Evolutionary conservation across 2,888 invertebrate species (phyloP), one percentile per base, ranked within the genome.

Genomic region (Drosophila formosana): DNA sequence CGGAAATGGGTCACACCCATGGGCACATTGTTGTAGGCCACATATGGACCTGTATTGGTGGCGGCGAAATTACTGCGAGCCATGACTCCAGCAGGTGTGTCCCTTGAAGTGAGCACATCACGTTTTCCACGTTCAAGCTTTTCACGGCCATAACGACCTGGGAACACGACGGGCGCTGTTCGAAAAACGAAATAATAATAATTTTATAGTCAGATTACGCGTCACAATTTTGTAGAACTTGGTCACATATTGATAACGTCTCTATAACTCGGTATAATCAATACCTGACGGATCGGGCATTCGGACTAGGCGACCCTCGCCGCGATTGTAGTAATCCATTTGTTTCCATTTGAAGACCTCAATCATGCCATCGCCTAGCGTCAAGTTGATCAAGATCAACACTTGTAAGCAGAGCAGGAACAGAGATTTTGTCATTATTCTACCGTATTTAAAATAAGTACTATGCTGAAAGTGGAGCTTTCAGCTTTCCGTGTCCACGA

Each of bases 271-370:
- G 32, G 3, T 4, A 32, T 9, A 18, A 18, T 18, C 23, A 37
- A 30, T 60, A 85, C 88, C 75, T 74, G 78, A 72, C 13, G 55
- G 41, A 26, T 66, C 46, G 1, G 84, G 89, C 2, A 51, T 66
- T 2, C 72, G 63, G 4, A 18, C 4, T 8, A 18, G 4, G 4
- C 37, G 4, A 1, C 55, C 66, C 55, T 74, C 76, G 1, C 88
- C 90, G 4, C 89, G 86, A 75, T 90, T 86, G 25, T 89, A 90
- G 64, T 75, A 92, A 45, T 91, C 92, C 71, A 92, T 90, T 80
- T 92, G 91, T 34, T 90, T 92, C 92, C 92, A 92, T 73, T 88
- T 84, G 32, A 92, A 91, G 13, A 92, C 89, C 64, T 91, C 92
- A 32, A 82, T 80, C 76, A 92, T 78, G 6, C 89, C 89, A 62